Conservation (phyloP, 2,113 vertebrate genomes). For the Vidua chalybeata region DNA sequence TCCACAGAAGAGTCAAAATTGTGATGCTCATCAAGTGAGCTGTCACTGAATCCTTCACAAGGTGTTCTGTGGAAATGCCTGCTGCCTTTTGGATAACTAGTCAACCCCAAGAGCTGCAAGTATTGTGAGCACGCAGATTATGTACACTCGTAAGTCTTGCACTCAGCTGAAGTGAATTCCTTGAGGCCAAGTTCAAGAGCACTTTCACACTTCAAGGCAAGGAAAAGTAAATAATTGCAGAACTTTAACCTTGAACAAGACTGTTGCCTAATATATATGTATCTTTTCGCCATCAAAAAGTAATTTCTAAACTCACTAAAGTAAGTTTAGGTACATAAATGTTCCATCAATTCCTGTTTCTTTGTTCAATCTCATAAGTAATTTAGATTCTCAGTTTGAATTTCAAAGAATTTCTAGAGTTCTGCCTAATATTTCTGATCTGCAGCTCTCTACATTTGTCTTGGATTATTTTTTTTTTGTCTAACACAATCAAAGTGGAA, state of each 20-base stretch:
- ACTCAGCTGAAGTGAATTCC: neutral
- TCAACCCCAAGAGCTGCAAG: neutral
- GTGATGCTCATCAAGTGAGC: neutral
- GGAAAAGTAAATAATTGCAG: neutral
- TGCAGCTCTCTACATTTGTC: neutral
- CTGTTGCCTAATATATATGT: neutral
- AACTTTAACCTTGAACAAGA: neutral
- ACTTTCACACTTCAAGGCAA: neutral
- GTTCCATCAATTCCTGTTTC: neutral
- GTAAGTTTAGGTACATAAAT: neutral
- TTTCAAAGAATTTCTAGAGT: neutral
- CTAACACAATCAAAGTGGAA: neutral
- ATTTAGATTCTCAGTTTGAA: neutral
- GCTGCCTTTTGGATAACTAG: neutral
- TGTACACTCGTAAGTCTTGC: rapidly evolving
- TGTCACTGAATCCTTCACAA: neutral
- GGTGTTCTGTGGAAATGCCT: neutral
- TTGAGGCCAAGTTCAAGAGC: neutral
- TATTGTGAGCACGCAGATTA: neutral
- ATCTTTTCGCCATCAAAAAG: neutral
- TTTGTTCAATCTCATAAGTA: neutral
- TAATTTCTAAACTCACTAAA: neutral
- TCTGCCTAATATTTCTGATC: neutral
- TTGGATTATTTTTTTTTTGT: neutral
- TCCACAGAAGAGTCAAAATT: neutral